Conservation (phyloP, 2,113 vertebrate genomes). For the Perca schrenkii region DNA sequence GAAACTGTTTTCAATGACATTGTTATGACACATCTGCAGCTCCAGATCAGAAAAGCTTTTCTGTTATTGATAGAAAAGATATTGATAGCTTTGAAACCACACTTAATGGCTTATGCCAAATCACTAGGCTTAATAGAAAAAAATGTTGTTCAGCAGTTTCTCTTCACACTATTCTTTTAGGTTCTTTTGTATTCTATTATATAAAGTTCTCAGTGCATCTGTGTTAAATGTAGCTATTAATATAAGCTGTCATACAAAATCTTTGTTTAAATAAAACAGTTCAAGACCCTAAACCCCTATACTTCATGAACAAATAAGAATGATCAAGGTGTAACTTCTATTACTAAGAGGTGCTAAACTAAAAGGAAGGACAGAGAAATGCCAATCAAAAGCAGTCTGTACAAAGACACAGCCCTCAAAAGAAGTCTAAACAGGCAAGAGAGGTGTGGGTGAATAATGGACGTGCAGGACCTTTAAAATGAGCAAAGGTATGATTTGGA, state of each 20-base stretch:
- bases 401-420: not conserved
- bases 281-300: not conserved
- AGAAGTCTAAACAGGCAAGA: not conserved
- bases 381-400: not conserved
- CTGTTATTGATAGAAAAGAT: too few relatives aligned
- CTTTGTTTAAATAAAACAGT: not conserved
- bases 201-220: not conserved
- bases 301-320: not conserved
- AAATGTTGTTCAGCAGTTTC: not conserved
- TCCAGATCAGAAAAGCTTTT: conserved; percentile 1
- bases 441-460: not conserved
- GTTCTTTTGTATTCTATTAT: not conserved
- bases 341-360: not conserved
- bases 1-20: conserved; percentile 40
- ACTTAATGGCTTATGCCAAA: not conserved
- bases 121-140: not conserved
- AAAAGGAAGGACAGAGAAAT: too few relatives aligned
- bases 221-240: not conserved
- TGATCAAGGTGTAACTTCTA: not conserved
- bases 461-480: not conserved
- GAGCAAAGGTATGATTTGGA: too few relatives aligned
- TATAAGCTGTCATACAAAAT: not conserved
- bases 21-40: not conserved
- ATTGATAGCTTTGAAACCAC: not conserved
- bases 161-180: not conserved